These are phyloP conservation scores for Melanerpes aurifrons DNA, from an alignment of 2,113 vertebrate genomes.

Conservation along the genomic window DNA sequence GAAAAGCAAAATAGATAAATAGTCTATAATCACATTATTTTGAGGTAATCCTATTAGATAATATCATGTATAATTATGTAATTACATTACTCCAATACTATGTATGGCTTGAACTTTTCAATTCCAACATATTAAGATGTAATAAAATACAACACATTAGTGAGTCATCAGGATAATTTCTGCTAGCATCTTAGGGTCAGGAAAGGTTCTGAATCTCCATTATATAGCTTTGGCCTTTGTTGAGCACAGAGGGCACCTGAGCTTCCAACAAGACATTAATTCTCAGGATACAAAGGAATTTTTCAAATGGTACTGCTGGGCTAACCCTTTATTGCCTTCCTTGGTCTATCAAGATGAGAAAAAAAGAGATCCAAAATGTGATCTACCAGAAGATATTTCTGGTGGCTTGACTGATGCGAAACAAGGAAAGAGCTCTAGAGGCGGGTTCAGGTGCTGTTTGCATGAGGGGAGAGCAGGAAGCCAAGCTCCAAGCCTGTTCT, in stretches of 20 bases:
- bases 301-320: neutral
- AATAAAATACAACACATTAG: conserved; percentile 76
- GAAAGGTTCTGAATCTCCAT: conserved; percentile 15
- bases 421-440: neutral
- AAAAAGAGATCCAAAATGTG: neutral
- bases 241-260: neutral
- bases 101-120: conserved; percentile 72
- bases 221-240: neutral
- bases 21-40: conserved; percentile 50
- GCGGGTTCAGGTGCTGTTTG: neutral
- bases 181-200: conserved; percentile 23
- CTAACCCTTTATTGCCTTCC: neutral
- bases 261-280: neutral
- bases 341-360: neutral
- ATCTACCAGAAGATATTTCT: neutral
- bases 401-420: neutral
- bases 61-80: conserved; percentile 56
- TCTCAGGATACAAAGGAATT: neutral
- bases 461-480: neutral
- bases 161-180: conserved; percentile 66
- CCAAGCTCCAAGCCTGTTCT: neutral
- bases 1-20: conserved; percentile 63
- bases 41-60: conserved; percentile 12
- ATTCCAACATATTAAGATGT: conserved; percentile 71
- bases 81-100: conserved; percentile 68